Evolutionary conservation across 1,140 invertebrate genomes (phyloP).

Genomic region (Lepidotrigona ventralis): DNA sequence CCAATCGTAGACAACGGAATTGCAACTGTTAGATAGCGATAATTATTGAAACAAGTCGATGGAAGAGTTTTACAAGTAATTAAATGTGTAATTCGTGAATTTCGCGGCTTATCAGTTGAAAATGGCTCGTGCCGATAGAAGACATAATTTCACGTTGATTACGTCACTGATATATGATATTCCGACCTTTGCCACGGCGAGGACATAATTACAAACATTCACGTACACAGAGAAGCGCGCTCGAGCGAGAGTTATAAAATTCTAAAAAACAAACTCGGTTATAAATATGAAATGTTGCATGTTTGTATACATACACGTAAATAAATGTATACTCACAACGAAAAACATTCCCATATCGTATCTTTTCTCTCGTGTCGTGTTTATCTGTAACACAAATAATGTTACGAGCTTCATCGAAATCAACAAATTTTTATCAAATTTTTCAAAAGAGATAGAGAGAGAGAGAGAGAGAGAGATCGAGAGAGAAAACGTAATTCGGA

Average conservation of each 20-base stretch:
- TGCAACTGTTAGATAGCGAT: not conserved
- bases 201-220: not conserved
- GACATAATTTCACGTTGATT: constrained; percentile 7
- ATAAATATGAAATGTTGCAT: not conserved
- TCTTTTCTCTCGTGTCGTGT: too few species aligned
- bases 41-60: not conserved
- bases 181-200: constrained; percentile 3
- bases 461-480: too few species aligned
- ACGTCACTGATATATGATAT: constrained; percentile 8
- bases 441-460: too few species aligned
- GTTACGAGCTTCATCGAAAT: not conserved
- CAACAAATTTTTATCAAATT: constrained; percentile 1
- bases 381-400: too few species aligned
- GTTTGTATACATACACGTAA: not conserved
- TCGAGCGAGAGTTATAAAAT: not conserved
- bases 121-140: not conserved
- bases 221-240: not conserved
- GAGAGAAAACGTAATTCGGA: not conserved
- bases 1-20: too few species aligned
- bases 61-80: not conserved
- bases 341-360: not conserved
- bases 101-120: not conserved
- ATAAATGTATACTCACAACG: too few species aligned
- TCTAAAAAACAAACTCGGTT: constrained; percentile 3
- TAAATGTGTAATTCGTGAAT: not conserved